A percentile compares a stretch with the other conserved stretches of the same genome.
Conservation (phyloP, 2,888 invertebrate species). For the Melinaea menophilus region DNA sequence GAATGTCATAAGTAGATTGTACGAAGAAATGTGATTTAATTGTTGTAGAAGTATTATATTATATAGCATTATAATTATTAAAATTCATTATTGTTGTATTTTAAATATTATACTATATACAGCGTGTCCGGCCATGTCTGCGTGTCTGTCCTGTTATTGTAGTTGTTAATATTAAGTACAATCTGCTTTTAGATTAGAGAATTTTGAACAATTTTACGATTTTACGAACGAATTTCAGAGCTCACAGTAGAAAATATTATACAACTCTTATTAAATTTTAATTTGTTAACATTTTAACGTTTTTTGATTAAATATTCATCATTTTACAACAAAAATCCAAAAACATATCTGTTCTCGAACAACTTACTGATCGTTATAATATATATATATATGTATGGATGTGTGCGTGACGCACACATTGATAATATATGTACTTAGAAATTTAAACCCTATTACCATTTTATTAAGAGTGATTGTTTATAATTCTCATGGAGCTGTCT, state of each 20-base stretch:
- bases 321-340: neutral
- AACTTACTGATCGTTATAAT: too few species aligned
- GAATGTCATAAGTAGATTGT: slow-evolving; percentile 59
- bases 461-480: slow-evolving; percentile 68
- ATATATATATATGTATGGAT: slow-evolving; percentile 12
- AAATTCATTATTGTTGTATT: slow-evolving; percentile 72
- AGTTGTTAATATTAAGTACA: slow-evolving; percentile 65
- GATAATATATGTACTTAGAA: slow-evolving; percentile 43
- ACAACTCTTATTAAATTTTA: slow-evolving; percentile 68
- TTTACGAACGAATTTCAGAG: slow-evolving; percentile 66
- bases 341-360: neutral
- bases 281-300: slow-evolving; percentile 10
- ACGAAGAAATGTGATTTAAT: slow-evolving; percentile 73
- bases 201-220: slow-evolving; percentile 55
- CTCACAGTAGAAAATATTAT: slow-evolving; percentile 71
- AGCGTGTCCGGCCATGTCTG: slow-evolving; percentile 68
- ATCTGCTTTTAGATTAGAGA: slow-evolving; percentile 38
- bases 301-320: neutral
- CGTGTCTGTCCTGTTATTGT: slow-evolving; percentile 62
- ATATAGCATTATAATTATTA: slow-evolving; percentile 67
- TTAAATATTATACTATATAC: slow-evolving; percentile 63
- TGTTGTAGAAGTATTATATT: slow-evolving; percentile 67
- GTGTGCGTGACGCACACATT: slow-evolving; percentile 22
- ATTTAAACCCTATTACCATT: slow-evolving; percentile 64
- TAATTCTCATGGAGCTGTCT: slow-evolving; percentile 62